Evolutionary conservation across 2,113 vertebrate species (phyloP).

Genomic region (Strigops habroptila): DNA sequence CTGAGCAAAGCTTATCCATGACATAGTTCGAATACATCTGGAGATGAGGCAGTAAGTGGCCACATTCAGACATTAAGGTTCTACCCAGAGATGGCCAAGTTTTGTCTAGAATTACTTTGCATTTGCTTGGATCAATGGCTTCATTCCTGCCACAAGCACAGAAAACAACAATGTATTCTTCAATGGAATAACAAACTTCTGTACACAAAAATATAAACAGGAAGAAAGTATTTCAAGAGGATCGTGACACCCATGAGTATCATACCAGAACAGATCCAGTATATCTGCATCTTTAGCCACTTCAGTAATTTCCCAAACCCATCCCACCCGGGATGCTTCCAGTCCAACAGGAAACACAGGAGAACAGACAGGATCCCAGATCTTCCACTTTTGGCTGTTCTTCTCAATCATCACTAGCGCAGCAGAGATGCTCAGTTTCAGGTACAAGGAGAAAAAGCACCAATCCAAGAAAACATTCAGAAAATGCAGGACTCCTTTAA

Average conservation of each 20-base stretch:
- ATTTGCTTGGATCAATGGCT: background rate
- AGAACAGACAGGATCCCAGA: background rate
- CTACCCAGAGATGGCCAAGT: background rate
- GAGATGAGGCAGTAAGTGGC: background rate
- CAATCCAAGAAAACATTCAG: accelerated
- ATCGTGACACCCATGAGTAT: background rate
- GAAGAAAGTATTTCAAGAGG: background rate
- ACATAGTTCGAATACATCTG: background rate
- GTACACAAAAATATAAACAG: background rate
- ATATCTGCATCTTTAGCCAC: background rate
- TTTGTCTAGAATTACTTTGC: background rate
- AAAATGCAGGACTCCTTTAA: background rate
- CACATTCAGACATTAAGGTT: background rate
- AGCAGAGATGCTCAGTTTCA: background rate
- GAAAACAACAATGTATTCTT: background rate
- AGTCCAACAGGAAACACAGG: background rate
- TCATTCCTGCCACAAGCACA: background rate
- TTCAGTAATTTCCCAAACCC: background rate
- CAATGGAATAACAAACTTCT: background rate
- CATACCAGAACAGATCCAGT: background rate
- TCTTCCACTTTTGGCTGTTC: accelerated
- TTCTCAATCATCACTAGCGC: background rate
- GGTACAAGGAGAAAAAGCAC: background rate
- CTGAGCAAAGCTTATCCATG: background rate
- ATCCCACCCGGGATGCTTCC: background rate